Evolutionary conservation across 2,113 vertebrate species (phyloP), one percentile per base, ranked within the genome.

Genomic region (Psettodes erumei): DNA sequence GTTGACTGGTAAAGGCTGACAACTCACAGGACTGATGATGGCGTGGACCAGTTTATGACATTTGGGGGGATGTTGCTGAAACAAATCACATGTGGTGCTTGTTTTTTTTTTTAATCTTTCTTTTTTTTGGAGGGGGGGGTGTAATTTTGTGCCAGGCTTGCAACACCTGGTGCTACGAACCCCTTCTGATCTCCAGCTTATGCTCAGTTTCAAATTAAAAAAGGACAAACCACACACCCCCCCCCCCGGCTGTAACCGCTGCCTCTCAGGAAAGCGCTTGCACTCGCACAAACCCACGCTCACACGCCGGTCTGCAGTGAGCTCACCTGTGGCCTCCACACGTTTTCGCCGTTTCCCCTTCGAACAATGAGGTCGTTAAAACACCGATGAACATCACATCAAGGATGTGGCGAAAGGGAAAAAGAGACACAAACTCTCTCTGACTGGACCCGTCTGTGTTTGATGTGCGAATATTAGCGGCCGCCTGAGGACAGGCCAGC

Each of bases 341-440:
- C 43, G 5, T 55, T 51, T 23, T n/a, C n/a, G 0, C 59, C 48
- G 0, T 71, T 63, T 78, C 76, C n/a, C 37, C 2, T 47, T 51
- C 62, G 71, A 79, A 86, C 86, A 79, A 75, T 73, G 71, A 69
- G 42, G 45, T 58, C 54, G 69, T 88, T 71, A 78, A 75, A 73
- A 58, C 15, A 2, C 21, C 53, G 59, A 70, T 62, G 40, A 68
- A 23, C 55, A 61, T 86, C 23, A 59, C 38, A 58, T 63, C 10
- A 45, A 48, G 61, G 51, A 59, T 60, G 54, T 58, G n/a, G 43
- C 10, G 0, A 32, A 72, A 69, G 45, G 64, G 71, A 71, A 83
- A 62, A n/a, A 16, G 19, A 47, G 68, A 65, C 5, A 13, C 32
- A 0, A 12, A 11, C 60, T 47, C 28, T 50, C 13, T 30, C 42